Evolutionary conservation across 2,888 invertebrate genomes (phyloP).

Genomic region (Deilephila porcellus): DNA sequence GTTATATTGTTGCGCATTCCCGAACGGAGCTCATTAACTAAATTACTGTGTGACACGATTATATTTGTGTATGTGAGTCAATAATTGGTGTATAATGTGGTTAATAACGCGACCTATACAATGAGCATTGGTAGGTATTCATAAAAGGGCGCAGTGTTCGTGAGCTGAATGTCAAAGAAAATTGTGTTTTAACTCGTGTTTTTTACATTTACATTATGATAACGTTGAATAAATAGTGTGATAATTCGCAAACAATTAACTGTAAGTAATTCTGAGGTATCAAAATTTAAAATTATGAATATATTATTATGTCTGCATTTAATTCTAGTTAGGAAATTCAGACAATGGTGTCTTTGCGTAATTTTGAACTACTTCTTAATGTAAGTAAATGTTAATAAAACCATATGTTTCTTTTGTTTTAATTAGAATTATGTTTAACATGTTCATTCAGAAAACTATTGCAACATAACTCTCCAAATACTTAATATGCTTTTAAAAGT

Average conservation of each 20-base stretch:
- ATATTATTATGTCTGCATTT: not conserved
- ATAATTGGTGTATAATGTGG: slow-evolving; percentile 65
- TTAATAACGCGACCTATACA: slow-evolving; percentile 42
- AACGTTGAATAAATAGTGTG: not conserved
- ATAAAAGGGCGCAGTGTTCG: slow-evolving; percentile 29
- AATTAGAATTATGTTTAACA: not conserved
- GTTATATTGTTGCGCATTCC: slow-evolving; percentile 64
- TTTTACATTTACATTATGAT: not conserved
- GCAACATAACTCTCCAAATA: no score
- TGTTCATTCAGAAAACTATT: not conserved
- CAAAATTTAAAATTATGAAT: no score
- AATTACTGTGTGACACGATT: slow-evolving; percentile 62
- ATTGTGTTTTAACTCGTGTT: not conserved
- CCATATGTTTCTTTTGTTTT: not conserved
- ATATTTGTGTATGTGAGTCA: slow-evolving; percentile 65
- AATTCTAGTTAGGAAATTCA: not conserved
- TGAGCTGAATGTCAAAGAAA: slow-evolving; percentile 12
- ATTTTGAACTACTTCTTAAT: not conserved
- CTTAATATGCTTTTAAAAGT: no score
- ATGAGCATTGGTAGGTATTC: slow-evolving; percentile 60
- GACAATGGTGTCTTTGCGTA: slow-evolving; percentile 10
- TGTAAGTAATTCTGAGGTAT: not conserved
- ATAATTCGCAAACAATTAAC: not conserved
- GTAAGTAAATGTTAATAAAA: not conserved
- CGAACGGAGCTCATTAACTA: slow-evolving; percentile 66